Conservation (phyloP, 2,888 invertebrate genomes). For the Chrysina gloriosa region DNA sequence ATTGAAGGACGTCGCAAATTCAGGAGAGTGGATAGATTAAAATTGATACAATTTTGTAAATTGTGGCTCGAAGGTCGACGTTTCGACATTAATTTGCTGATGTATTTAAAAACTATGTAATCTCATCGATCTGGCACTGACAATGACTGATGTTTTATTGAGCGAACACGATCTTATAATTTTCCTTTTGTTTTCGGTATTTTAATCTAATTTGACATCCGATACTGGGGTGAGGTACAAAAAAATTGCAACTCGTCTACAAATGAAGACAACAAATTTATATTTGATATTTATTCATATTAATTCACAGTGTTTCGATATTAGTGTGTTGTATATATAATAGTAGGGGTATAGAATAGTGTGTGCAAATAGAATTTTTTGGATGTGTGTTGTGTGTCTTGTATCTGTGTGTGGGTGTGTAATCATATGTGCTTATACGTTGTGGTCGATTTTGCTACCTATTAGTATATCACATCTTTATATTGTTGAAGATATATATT, state of each 20-base stretch:
- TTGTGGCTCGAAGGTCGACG: too few relatives aligned
- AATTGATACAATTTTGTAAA: too few relatives aligned
- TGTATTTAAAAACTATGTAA: too few relatives aligned
- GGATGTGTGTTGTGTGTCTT: constrained; percentile 2
- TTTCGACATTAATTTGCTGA: too few relatives aligned
- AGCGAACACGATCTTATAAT: neutral
- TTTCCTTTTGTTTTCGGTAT: too few relatives aligned
- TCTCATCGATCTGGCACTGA: neutral
- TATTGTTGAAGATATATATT: constrained; percentile 54
- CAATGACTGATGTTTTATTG: neutral
- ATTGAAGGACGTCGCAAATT: too few relatives aligned
- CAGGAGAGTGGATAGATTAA: too few relatives aligned
- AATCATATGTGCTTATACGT: constrained; percentile 54
- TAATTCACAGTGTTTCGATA: constrained; percentile 64
- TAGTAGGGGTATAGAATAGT: constrained; percentile 57
- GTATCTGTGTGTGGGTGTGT: constrained; percentile 32
- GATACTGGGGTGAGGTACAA: neutral
- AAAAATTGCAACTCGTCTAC: constrained; percentile 42
- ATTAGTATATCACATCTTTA: constrained; percentile 61
- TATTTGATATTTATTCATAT: constrained; percentile 64
- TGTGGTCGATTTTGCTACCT: constrained; percentile 59
- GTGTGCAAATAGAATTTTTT: constrained; percentile 61
- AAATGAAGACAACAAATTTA: constrained; percentile 59
- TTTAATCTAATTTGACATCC: too few relatives aligned
- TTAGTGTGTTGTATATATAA: constrained; percentile 61